Percentiles rank a stretch among this genome's conserved stretches.
phyloP scores from a whole-genome alignment of 2,797 vertebrate genomes.

The Centropyge bicolor region DNA sequence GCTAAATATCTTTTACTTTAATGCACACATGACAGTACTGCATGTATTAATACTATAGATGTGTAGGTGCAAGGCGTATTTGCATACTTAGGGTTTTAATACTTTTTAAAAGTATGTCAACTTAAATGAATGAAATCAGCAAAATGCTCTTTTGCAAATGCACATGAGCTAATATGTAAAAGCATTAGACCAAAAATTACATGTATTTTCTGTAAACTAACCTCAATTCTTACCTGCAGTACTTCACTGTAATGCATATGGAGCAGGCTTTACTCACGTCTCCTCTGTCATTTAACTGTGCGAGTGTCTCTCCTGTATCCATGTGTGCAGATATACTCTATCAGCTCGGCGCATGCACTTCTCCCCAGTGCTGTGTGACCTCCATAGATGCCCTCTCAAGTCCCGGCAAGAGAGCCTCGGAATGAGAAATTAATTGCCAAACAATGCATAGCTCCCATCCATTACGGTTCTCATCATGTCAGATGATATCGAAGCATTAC shows the following conservation, averaged over 20 bases:
- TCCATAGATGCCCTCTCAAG: constrained; percentile 74
- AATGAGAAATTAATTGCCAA: constrained; percentile 93
- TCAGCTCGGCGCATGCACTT: constrained; percentile 53
- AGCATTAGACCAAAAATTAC: constrained; percentile 20
- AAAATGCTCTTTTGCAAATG: neutral
- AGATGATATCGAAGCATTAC: constrained; percentile 90
- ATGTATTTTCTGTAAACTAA: constrained; percentile 24
- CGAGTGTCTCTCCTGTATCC: constrained; percentile 41
- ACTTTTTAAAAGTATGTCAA: neutral
- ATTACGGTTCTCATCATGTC: constrained; percentile 92
- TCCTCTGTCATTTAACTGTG: constrained; percentile 66
- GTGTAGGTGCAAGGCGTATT: neutral
- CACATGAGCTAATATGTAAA: neutral
- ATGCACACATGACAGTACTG: neutral
- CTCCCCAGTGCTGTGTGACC: constrained; percentile 70
- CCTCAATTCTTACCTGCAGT: constrained; percentile 29
- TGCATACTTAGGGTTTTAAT: constrained; percentile 2
- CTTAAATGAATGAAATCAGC: constrained; percentile 2
- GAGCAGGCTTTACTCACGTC: constrained; percentile 41
- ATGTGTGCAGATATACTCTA: constrained; percentile 65
- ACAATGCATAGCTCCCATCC: constrained; percentile 90
- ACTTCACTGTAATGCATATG: constrained; percentile 32
- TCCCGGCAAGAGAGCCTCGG: constrained; percentile 61
- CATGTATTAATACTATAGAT: neutral
- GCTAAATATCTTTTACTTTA: constrained; percentile 21